Percentiles rank a stretch among this genome's conserved stretches.
Conservation (phyloP, 2,888 invertebrate species). For the Chrysodeixis includens region DNA sequence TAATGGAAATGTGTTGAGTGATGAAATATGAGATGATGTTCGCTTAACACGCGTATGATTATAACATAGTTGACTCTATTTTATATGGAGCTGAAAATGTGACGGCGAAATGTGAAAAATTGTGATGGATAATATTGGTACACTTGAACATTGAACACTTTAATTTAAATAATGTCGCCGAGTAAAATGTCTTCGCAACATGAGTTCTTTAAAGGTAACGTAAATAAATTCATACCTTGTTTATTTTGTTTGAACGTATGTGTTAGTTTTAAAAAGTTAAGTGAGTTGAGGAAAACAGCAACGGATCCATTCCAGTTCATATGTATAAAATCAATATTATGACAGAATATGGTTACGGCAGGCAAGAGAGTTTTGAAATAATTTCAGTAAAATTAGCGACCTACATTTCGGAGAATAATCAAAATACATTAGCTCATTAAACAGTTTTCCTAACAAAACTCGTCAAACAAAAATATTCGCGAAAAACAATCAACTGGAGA, state of each 20-base stretch:
- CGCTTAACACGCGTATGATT: slow-evolving; percentile 42
- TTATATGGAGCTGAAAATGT: slow-evolving; percentile 33
- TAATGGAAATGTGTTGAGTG: slow-evolving; percentile 49
- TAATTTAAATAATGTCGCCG: not conserved
- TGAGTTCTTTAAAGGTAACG: not conserved
- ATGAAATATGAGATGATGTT: slow-evolving; percentile 44
- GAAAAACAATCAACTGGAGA: slow-evolving; percentile 60
- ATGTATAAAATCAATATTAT: no score
- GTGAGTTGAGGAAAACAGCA: no score
- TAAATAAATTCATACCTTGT: not conserved
- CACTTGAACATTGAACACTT: no score
- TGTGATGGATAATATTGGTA: slow-evolving; percentile 15
- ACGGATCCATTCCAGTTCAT: no score
- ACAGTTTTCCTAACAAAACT: slow-evolving; percentile 25
- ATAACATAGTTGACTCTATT: slow-evolving; percentile 1
- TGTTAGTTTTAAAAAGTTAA: no score
- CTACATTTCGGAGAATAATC: slow-evolving; percentile 18
- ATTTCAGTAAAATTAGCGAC: slow-evolving; percentile 8
- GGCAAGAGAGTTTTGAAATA: slow-evolving; percentile 4
- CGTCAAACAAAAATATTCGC: slow-evolving; percentile 32
- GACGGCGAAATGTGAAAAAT: slow-evolving; percentile 23
- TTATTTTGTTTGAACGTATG: not conserved
- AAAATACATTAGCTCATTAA: slow-evolving; percentile 35
- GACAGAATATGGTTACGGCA: no score
- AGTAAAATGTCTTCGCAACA: not conserved